Evolutionary conservation across 2,113 vertebrate species (phyloP), one percentile per base, ranked within the genome.

Genomic region (Oxygymnocypris stewartii): DNA sequence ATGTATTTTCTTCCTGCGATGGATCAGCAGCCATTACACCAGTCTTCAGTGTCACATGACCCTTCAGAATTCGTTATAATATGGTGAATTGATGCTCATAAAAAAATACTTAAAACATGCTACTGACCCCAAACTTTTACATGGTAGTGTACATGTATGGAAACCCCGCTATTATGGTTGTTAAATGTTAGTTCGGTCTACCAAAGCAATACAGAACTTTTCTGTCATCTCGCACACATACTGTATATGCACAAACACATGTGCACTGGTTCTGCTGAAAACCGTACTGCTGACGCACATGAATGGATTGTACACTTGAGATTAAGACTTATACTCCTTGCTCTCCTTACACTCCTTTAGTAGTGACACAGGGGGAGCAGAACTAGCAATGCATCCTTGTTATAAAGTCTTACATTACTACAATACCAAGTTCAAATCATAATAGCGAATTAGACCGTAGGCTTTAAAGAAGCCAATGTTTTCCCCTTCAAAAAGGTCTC

Each of bases 341-440:
- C 87, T 88, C 85, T 85, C 79, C 84, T 89, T 87, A 74, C 77
- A 71, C 74, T 90, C 89, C 71, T 90, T 57, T 42, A 82, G 82
- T 42, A 81, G 23, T 61, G n/a, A 13, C 42, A 79, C 61, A 86
- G 88, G 81, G 69, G 23, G 82, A 89, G 57, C 85, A 90, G 91
- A 90, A 91, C 92, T 88, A 91, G 89, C 92, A 94, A 93, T 92
- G 89, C 93, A 93, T 92, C 90, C 91, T 90, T 88, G 85, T 85
- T 74, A 88, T 92, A 90, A 90, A 88, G 73, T 91, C 91, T 92
- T 91, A 87, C 88, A 90, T 89, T 88, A 86, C 89, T 87, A 89
- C 86, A 85, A 54, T 79, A 85, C 90, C 93, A 91, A 91, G 85
- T 90, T 91, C 90, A 92, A 94, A 94, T 93, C 93, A 92, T 82